Conservation (phyloP, 2,113 vertebrate genomes). For the Struthio camelus region DNA sequence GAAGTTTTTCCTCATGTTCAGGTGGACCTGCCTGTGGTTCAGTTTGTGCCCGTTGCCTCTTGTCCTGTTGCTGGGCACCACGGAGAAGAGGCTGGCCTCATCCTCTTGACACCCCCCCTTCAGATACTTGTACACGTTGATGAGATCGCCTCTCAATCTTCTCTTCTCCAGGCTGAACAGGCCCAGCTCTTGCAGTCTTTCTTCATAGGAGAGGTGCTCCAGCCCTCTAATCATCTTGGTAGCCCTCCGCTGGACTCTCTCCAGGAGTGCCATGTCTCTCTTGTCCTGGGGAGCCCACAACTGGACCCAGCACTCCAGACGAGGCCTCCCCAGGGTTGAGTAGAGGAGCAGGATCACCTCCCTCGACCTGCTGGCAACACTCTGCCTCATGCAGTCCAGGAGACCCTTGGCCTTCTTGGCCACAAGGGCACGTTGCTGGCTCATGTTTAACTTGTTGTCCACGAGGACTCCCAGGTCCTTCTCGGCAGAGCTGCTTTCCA, state of each 20-base stretch:
- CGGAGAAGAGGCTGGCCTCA: too few relatives aligned
- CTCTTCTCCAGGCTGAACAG: too few relatives aligned
- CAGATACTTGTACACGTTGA: too few relatives aligned
- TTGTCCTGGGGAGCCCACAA: neutral
- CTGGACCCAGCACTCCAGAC: neutral
- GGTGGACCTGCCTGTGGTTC: too few relatives aligned
- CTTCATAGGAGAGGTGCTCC: neutral
- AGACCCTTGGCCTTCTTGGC: neutral
- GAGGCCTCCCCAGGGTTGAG: neutral
- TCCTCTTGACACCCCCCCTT: too few relatives aligned
- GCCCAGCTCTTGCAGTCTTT: too few relatives aligned
- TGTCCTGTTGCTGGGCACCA: too few relatives aligned
- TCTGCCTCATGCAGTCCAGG: neutral
- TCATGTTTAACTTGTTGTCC: neutral
- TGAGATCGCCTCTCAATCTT: too few relatives aligned
- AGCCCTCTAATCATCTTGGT: neutral
- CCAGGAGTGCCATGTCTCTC: neutral
- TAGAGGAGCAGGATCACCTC: accelerated
- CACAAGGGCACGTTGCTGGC: neutral
- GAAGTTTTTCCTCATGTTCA: too few relatives aligned
- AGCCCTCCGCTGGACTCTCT: neutral
- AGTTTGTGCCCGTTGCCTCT: too few relatives aligned
- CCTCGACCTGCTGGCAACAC: neutral
- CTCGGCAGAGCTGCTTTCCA: too few relatives aligned
- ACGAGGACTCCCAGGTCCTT: neutral